Evolutionary conservation across 2,113 vertebrate species (phyloP), one percentile per base, ranked within the genome.

Genomic region (Indri indri): DNA sequence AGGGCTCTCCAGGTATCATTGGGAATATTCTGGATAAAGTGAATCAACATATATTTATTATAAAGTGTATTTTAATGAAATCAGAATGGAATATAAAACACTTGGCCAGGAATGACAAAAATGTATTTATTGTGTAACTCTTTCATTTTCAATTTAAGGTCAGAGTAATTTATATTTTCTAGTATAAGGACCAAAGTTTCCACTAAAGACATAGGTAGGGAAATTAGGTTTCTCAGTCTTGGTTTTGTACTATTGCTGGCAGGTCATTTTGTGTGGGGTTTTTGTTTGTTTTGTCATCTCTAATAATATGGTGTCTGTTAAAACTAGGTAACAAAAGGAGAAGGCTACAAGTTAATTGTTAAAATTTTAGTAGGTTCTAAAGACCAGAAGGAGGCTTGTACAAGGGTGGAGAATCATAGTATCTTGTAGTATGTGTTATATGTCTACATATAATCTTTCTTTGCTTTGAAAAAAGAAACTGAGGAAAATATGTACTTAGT

Each of bases 391-490:
- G 65, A 81, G 32, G 20, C 23, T 84, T 88, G 22, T 88, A 23
- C 27, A 4, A 71, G n/a, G 5, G 34, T 86, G 32, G 30, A 85
- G 27, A 93, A 73, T 91, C 52, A 2, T 50, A 50, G 52, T 54
- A 54, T 18, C 68, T 97, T 83, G 34, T 71, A n/a, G 11, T 76
- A 14, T 81, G 8, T 83, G 42, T 94, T 66, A 23, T 52, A n/a
- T 96, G 9, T 65, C 40, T 90, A 54, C 50, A 50, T 54, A 37
- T n/a, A 71, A 45, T 61, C 71, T 95, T 97, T 61, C 34, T 97
- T 91, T 94, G 57, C 42, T 95, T 96, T 94, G 86, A 63, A 76
- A 68, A 76, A 90, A 92, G 57, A n/a, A 79, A 54, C 16, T 32
- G 30, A 80, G 37, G 22, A 74, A 96, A 87, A 79, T 74, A 54